A percentile compares a stretch with the other conserved stretches of the same genome.
These are phyloP conservation scores for Drosophila acutilabella DNA, from an alignment of 2,888 invertebrate genomes.

Conservation along the genomic window DNA sequence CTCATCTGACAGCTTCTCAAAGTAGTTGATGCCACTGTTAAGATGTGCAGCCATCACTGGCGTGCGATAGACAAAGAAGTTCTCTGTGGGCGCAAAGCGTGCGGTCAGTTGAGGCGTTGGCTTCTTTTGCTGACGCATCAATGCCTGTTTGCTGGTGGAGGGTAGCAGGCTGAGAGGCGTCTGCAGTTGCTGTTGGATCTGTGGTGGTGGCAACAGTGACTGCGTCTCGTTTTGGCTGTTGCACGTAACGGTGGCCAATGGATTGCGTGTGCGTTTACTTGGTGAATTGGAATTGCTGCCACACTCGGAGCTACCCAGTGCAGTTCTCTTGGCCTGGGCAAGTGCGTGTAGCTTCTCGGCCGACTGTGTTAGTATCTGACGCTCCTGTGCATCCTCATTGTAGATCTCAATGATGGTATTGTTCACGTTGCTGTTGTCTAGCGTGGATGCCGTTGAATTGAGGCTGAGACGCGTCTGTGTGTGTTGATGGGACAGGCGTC, in stretches of 20 bases:
- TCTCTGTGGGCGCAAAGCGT: slow-evolving; percentile 55
- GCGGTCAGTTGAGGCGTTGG: slow-evolving; percentile 58
- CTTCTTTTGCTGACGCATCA: slow-evolving; percentile 59
- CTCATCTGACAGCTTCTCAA: slow-evolving; percentile 91
- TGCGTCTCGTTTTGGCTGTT: slow-evolving; percentile 69
- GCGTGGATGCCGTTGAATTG: slow-evolving; percentile 59
- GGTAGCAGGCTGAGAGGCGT: slow-evolving; percentile 61
- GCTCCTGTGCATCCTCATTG: slow-evolving; percentile 61
- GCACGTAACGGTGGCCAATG: slow-evolving; percentile 82
- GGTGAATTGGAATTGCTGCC: slow-evolving; percentile 76
- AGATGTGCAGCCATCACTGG: slow-evolving; percentile 64
- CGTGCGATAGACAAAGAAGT: slow-evolving; percentile 83
- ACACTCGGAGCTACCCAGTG: slow-evolving; percentile 51
- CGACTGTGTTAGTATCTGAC: slow-evolving; percentile 46
- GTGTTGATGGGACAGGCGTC: slow-evolving; percentile 78
- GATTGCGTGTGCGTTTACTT: slow-evolving; percentile 80
- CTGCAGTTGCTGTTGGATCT: slow-evolving; percentile 36
- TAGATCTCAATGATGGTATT: slow-evolving; percentile 62
- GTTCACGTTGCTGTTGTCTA: slow-evolving; percentile 67
- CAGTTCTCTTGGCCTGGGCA: slow-evolving; percentile 76
- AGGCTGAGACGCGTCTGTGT: slow-evolving; percentile 53
- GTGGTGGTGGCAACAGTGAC: slow-evolving; percentile 23
- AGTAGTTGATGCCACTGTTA: slow-evolving; percentile 87
- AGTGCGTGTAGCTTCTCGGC: slow-evolving; percentile 52
- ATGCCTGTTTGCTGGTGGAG: slow-evolving; percentile 81